Percentiles rank a stretch among this genome's conserved stretches.
Conservation (phyloP, 2,888 invertebrate genomes). For the Osmoderma eremita region DNA sequence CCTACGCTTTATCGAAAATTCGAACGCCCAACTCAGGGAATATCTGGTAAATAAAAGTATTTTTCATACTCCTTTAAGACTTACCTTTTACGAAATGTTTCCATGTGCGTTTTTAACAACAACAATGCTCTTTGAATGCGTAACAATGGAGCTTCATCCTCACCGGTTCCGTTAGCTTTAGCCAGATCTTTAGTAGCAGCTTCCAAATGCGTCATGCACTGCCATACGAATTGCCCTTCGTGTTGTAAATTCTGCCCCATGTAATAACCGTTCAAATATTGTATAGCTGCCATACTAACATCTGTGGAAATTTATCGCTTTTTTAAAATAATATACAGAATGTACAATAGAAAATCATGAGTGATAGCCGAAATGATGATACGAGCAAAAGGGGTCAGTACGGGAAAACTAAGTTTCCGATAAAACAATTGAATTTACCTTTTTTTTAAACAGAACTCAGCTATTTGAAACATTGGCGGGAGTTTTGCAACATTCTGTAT, state of each 20-base stretch:
- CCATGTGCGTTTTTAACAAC: conserved; percentile 90
- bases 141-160: conserved; percentile 83
- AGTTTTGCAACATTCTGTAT: too few relatives aligned
- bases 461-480: too few relatives aligned
- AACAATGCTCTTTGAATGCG: conserved; percentile 91
- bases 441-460: too few relatives aligned
- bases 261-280: conserved; percentile 93
- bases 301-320: too few relatives aligned
- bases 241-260: conserved; percentile 91
- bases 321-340: conserved; percentile 17
- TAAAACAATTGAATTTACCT: too few relatives aligned
- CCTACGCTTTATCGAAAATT: too few relatives aligned
- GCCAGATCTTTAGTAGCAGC: conserved; percentile 81
- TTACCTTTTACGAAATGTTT: conserved; percentile 85
- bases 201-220: conserved; percentile 91
- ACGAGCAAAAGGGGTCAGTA: too few relatives aligned
- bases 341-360: conserved; percentile 21
- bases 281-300: conserved; percentile 94
- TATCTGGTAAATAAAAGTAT: too few relatives aligned
- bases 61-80: not conserved
- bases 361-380: too few relatives aligned
- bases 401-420: too few relatives aligned
- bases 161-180: conserved; percentile 60
- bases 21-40: too few relatives aligned
- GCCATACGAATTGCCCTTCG: conserved; percentile 91